Conservation (phyloP, 2,888 invertebrate genomes). For the Drosophila aldrichi region DNA sequence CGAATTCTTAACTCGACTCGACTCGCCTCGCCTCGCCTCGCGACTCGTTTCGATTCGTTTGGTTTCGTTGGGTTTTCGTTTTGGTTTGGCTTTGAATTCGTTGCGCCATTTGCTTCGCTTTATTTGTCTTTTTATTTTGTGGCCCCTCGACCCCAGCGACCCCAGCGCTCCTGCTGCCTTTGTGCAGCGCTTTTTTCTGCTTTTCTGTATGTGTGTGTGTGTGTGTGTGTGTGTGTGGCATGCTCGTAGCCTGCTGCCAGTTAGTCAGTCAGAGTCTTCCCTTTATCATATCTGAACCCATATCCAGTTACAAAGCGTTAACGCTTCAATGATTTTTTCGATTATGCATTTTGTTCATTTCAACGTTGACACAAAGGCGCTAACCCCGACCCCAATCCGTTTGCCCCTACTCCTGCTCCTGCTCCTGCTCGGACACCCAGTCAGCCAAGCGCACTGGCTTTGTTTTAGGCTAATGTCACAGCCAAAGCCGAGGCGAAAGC, state of each 20-base stretch:
- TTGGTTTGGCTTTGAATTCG: conserved; percentile 41
- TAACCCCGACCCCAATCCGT: background rate
- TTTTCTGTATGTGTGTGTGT: background rate
- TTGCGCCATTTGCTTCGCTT: conserved; percentile 30
- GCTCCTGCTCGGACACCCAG: background rate
- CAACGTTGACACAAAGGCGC: conserved; percentile 71
- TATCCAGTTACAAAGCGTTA: conserved; percentile 80
- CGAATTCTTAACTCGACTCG: conserved; percentile 33
- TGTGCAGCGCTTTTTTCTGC: conserved; percentile 25
- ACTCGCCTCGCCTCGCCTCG: conserved; percentile 25
- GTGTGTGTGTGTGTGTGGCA: background rate
- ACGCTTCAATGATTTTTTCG: conserved; percentile 79
- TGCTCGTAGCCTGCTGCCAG: conserved; percentile 2
- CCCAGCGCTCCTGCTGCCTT: conserved; percentile 15
- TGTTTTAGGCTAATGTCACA: conserved; percentile 63
- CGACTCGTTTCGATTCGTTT: conserved; percentile 36
- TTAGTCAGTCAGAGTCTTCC: conserved; percentile 22
- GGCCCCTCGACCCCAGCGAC: background rate
- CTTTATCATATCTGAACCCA: conserved; percentile 44
- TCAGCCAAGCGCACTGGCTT: conserved; percentile 19
- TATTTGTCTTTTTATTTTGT: conserved; percentile 21
- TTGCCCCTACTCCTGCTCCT: background rate
- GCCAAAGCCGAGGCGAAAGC: conserved; percentile 16
- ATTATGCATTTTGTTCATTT: conserved; percentile 78
- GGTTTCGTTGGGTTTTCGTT: conserved; percentile 30